phyloP scores from a whole-genome alignment of 2,888 invertebrate species.

The Idaea biselata region DNA sequence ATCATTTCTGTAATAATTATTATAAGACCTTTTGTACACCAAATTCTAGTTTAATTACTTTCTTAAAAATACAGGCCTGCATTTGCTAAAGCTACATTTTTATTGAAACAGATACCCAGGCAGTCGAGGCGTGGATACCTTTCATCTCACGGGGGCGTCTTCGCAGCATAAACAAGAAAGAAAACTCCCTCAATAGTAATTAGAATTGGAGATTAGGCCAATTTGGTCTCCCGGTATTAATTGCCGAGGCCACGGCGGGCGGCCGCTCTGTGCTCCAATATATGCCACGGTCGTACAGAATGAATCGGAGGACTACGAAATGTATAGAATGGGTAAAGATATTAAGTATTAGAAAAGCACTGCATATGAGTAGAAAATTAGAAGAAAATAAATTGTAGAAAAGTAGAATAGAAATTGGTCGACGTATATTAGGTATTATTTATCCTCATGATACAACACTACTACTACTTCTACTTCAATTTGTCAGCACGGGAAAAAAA shows the following conservation, averaged over 20 bases:
- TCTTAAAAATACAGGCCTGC: not conserved
- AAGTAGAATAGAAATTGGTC: too few relatives aligned
- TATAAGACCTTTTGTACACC: not conserved
- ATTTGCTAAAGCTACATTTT: not conserved
- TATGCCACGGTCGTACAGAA: slow-evolving; percentile 5
- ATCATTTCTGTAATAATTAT: too few relatives aligned
- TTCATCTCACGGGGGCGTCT: slow-evolving; percentile 16
- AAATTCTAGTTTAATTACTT: not conserved
- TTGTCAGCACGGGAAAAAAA: too few relatives aligned
- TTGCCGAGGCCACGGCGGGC: slow-evolving; percentile 57
- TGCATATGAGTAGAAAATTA: too few relatives aligned
- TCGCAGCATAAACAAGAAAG: slow-evolving; percentile 18
- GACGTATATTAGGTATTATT: too few relatives aligned
- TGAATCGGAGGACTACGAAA: not conserved
- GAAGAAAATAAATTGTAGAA: too few relatives aligned
- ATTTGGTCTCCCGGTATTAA: slow-evolving; percentile 49
- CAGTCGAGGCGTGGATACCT: slow-evolving; percentile 6
- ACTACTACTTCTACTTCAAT: too few relatives aligned
- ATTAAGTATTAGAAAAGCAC: not conserved
- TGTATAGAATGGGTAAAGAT: slow-evolving; percentile 28
- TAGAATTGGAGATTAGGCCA: slow-evolving; percentile 12
- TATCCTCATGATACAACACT: too few relatives aligned
- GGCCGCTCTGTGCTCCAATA: slow-evolving; percentile 12
- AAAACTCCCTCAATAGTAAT: slow-evolving; percentile 26
- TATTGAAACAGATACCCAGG: not conserved